Percentiles rank a stretch among this genome's conserved stretches.
phyloP scores from a whole-genome alignment of 2,113 vertebrate species.

The Percina caprodes region DNA sequence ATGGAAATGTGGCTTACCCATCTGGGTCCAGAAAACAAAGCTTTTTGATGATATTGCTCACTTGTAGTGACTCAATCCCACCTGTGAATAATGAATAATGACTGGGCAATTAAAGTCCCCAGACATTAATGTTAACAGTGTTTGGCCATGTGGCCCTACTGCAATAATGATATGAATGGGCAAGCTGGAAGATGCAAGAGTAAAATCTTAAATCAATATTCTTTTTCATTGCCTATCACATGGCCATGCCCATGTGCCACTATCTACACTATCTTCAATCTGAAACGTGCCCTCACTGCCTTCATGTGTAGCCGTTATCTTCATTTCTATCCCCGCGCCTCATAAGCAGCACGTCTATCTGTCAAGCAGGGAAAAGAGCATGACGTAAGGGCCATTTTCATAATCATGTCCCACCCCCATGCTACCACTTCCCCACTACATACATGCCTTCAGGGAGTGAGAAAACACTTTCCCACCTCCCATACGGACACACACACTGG shows the following conservation, averaged over 20 bases:
- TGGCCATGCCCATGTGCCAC: conserved; percentile 34
- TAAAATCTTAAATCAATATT: conserved; percentile 76
- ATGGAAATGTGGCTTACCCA: no score
- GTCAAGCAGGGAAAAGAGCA: conserved; percentile 21
- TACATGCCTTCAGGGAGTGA: conserved; percentile 12
- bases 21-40: conserved; percentile 19
- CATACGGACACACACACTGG: neutral
- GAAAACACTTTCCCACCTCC: conserved; percentile 17
- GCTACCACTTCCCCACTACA: neutral
- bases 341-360: conserved; percentile 42
- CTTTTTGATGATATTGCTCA: conserved; percentile 32
- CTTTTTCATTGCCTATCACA: conserved; percentile 67
- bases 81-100: conserved; percentile 71
- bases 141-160: conserved; percentile 49
- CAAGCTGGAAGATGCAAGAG: conserved; percentile 53
- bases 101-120: conserved; percentile 50
- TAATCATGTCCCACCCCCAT: conserved; percentile 51
- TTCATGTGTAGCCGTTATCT: conserved; percentile 36
- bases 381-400: conserved; percentile 59
- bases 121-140: conserved; percentile 62
- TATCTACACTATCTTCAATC: neutral
- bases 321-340: conserved; percentile 43
- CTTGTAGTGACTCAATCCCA: conserved; percentile 49
- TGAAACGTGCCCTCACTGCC: conserved; percentile 7
- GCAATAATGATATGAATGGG: conserved; percentile 68